Percentiles rank a stretch among this genome's conserved stretches.
Conservation (phyloP, 2,797 vertebrate genomes). For the Hippoglossus hippoglossus region DNA sequence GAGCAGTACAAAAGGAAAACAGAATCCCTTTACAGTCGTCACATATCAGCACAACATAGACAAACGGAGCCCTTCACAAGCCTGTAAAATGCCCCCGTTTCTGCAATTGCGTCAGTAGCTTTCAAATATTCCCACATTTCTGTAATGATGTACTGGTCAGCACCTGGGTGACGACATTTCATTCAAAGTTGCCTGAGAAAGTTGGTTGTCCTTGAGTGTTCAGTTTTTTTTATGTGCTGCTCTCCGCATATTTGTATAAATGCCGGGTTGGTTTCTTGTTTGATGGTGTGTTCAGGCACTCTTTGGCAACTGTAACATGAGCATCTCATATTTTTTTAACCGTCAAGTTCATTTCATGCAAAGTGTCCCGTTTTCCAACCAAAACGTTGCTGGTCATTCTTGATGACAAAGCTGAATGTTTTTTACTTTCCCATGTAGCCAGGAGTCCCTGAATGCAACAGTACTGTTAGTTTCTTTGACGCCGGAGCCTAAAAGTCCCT, state of each 20-base stretch:
- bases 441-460: conserved; percentile 23
- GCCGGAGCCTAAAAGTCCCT: not conserved
- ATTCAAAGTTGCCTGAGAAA: no score
- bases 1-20: not conserved
- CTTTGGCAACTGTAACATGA: not conserved
- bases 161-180: not conserved
- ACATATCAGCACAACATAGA: not conserved
- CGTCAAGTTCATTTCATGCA: conserved; percentile 5
- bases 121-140: not conserved
- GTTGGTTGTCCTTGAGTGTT: not conserved
- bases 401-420: not conserved
- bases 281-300: conserved; percentile 27
- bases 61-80: not conserved
- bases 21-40: not conserved
- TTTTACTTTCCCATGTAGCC: not conserved
- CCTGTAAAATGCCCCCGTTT: not conserved
- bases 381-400: conserved; percentile 11
- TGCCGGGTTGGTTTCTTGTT: not conserved
- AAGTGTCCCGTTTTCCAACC: not conserved
- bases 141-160: not conserved
- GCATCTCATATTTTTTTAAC: not conserved
- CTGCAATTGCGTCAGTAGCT: not conserved
- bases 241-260: not conserved
- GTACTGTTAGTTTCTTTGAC: not conserved
- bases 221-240: not conserved